Evolutionary conservation across 2,113 vertebrate species (phyloP).

Genomic region (Oreochromis spilurus): DNA sequence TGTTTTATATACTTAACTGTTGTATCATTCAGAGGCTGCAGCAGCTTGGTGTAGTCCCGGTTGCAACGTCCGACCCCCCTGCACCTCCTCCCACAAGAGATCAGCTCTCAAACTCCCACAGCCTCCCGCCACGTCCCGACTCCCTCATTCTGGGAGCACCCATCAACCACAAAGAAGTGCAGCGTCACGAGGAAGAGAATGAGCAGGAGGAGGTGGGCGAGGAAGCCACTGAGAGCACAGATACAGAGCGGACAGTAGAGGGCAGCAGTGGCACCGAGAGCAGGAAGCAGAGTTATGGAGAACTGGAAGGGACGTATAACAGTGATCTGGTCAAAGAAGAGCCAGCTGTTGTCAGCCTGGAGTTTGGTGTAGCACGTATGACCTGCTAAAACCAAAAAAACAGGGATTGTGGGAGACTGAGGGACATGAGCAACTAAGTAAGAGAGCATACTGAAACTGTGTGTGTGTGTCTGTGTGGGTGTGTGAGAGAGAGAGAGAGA

Average conservation of each 20-base stretch:
- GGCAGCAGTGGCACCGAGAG: constrained; percentile 89
- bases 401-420: constrained; percentile 13
- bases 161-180: constrained; percentile 80
- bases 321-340: constrained; percentile 78
- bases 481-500: background rate
- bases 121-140: constrained; percentile 57
- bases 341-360: constrained; percentile 86
- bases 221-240: constrained; percentile 65
- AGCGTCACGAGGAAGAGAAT: constrained; percentile 69
- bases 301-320: constrained; percentile 75
- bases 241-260: constrained; percentile 85
- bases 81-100: constrained; percentile 63
- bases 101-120: constrained; percentile 54
- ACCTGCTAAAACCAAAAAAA: constrained; percentile 78
- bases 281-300: constrained; percentile 87
- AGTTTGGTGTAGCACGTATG: constrained; percentile 94
- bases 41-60: constrained; percentile 66
- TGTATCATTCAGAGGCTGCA: constrained; percentile 79
- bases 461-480: background rate
- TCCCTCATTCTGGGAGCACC: constrained; percentile 76
- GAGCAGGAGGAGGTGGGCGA: constrained; percentile 76
- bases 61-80: constrained; percentile 37
- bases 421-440: background rate
- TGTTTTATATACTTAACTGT: background rate
- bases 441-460: background rate